These are phyloP conservation scores for Ardeotis arabs DNA, from an alignment of 2,113 vertebrate genomes.

Conservation along the genomic window DNA sequence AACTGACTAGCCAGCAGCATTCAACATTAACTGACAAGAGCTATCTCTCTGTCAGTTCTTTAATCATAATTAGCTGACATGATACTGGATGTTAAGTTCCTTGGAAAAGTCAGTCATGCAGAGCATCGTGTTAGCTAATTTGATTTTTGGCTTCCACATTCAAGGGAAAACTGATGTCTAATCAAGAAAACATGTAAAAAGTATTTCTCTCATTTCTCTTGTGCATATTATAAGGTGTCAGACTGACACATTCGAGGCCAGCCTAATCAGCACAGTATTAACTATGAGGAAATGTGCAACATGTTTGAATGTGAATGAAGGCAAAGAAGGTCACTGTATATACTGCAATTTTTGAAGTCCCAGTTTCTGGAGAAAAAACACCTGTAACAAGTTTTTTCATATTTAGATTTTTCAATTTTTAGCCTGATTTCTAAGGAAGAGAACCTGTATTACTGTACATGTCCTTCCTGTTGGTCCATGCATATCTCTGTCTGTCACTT, in stretches of 20 bases:
- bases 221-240: neutral
- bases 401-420: neutral
- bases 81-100: neutral
- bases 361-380: neutral
- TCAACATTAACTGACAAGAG: neutral
- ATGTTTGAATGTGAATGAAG: neutral
- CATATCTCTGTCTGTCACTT: neutral
- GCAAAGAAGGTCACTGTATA: neutral
- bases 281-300: neutral
- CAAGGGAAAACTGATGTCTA: neutral
- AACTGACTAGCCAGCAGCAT: neutral
- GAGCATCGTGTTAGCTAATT: neutral
- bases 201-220: neutral
- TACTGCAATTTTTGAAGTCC: neutral
- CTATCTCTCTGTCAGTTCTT: neutral
- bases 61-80: neutral
- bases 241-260: neutral
- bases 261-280: neutral
- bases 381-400: neutral
- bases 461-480: neutral
- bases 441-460: neutral
- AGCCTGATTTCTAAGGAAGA: neutral
- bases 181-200: neutral
- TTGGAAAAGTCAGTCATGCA: neutral
- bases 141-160: neutral